phyloP scores from a whole-genome alignment of 2,888 invertebrate species.

The Thereva nobilitata region DNA sequence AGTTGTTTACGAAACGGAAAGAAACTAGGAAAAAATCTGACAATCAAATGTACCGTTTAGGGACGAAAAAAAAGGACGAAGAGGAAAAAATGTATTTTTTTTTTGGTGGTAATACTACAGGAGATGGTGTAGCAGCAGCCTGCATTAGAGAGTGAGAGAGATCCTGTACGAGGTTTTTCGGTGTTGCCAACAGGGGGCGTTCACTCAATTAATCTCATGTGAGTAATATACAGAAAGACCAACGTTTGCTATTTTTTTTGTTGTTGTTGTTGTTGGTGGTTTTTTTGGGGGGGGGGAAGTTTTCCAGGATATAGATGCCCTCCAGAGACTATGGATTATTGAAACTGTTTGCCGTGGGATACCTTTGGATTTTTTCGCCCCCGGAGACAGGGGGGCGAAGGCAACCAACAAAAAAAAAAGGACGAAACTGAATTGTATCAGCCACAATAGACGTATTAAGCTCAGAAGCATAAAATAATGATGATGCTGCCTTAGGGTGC shows the following conservation, averaged over 20 bases:
- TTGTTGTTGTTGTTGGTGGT: no score
- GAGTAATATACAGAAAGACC: constrained; percentile 33
- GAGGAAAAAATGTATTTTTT: background rate
- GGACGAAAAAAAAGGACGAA: constrained; percentile 3
- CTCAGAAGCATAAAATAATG: constrained; percentile 31
- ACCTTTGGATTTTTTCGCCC: constrained; percentile 28
- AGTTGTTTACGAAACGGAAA: constrained; percentile 14
- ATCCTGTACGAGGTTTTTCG: background rate
- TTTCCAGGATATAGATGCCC: constrained; percentile 7
- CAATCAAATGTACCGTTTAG: constrained; percentile 6
- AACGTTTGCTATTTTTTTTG: constrained; percentile 24
- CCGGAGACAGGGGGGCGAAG: constrained; percentile 9
- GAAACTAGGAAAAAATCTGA: constrained; percentile 1
- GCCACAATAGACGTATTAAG: constrained; percentile 19
- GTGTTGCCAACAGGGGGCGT: constrained; percentile 20
- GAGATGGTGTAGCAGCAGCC: no score
- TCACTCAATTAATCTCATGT: constrained; percentile 36
- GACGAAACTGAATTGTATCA: constrained; percentile 21
- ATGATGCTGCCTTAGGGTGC: constrained; percentile 26
- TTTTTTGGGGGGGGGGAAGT: background rate
- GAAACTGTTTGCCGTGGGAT: constrained; percentile 28
- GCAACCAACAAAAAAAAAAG: background rate
- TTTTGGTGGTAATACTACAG: no score
- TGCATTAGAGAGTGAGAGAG: background rate
- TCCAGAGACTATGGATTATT: constrained; percentile 25